Evolutionary conservation across 1,140 invertebrate genomes (phyloP).

Genomic region (Hestina assimilis): DNA sequence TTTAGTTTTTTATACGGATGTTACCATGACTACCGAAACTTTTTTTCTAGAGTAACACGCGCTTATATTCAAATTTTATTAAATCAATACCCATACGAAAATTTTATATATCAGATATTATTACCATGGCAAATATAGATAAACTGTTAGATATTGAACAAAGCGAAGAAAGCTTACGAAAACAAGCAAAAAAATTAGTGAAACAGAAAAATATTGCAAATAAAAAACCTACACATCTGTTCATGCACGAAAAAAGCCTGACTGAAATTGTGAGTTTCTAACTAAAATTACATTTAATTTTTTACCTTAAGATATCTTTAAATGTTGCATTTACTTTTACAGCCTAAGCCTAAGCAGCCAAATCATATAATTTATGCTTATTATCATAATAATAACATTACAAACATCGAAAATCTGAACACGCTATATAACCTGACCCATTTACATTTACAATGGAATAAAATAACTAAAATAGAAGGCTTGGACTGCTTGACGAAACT

Average conservation of each 20-base stretch:
- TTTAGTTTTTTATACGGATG: too few species aligned
- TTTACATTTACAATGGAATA: conserved; percentile 85
- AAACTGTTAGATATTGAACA: conserved; percentile 36
- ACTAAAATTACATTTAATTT: background rate
- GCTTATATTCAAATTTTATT: too few species aligned
- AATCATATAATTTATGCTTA: conserved; percentile 81
- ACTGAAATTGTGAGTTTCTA: conserved; percentile 62
- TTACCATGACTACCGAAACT: too few species aligned
- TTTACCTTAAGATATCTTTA: background rate
- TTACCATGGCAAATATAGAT: conserved; percentile 37
- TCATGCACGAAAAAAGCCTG: conserved; percentile 66
- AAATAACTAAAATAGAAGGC: conserved; percentile 82
- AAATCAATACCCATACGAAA: too few species aligned
- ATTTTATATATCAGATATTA: too few species aligned
- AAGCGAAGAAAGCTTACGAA: conserved; percentile 41
- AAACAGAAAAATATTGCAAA: conserved; percentile 40
- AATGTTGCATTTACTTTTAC: conserved; percentile 25
- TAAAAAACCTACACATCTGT: conserved; percentile 62
- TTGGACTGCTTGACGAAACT: conserved; percentile 79
- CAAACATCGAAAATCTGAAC: conserved; percentile 81
- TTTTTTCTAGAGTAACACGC: too few species aligned
- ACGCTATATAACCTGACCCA: conserved; percentile 80
- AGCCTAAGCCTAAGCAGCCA: conserved; percentile 77
- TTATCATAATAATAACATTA: conserved; percentile 82
- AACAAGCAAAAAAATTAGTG: conserved; percentile 58